phyloP scores from a whole-genome alignment of 2,888 invertebrate species.

The Quadroppia sp. region DNA sequence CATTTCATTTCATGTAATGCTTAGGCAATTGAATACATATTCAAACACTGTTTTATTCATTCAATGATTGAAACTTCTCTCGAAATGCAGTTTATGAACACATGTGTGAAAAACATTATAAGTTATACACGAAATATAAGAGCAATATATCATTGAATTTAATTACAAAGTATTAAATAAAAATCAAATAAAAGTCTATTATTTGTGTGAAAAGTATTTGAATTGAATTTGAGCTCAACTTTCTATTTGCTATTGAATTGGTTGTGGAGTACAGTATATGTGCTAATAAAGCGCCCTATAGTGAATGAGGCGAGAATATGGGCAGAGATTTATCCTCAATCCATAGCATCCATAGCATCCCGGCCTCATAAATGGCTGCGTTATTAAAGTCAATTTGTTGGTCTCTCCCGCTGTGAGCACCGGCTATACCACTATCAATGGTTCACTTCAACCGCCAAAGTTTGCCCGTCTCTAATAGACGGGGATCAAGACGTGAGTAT shows the following conservation, averaged over 20 bases:
- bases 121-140: constrained; percentile 13
- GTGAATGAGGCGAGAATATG: constrained; percentile 28
- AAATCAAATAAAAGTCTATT: constrained; percentile 21
- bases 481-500: constrained; percentile 34
- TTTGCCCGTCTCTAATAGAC: constrained; percentile 34
- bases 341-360: constrained; percentile 28
- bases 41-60: too few relatives aligned
- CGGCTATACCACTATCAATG: not conserved
- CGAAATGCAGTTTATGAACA: not conserved
- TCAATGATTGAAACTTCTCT: too few relatives aligned
- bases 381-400: constrained; percentile 39
- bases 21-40: not conserved
- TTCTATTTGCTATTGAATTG: constrained; percentile 5
- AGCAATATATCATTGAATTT: constrained; percentile 35
- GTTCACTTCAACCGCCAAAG: constrained; percentile 3
- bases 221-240: constrained; percentile 1
- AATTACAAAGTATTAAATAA: constrained; percentile 37
- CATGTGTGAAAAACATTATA: not conserved
- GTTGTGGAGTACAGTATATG: constrained; percentile 22
- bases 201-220: constrained; percentile 24
- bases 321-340: constrained; percentile 20
- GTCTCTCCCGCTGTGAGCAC: constrained; percentile 28
- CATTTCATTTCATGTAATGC: too few relatives aligned
- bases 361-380: constrained; percentile 38
- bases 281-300: constrained; percentile 38